phyloP scores from a whole-genome alignment of 2,797 vertebrate species.

The Harpagifer antarcticus region DNA sequence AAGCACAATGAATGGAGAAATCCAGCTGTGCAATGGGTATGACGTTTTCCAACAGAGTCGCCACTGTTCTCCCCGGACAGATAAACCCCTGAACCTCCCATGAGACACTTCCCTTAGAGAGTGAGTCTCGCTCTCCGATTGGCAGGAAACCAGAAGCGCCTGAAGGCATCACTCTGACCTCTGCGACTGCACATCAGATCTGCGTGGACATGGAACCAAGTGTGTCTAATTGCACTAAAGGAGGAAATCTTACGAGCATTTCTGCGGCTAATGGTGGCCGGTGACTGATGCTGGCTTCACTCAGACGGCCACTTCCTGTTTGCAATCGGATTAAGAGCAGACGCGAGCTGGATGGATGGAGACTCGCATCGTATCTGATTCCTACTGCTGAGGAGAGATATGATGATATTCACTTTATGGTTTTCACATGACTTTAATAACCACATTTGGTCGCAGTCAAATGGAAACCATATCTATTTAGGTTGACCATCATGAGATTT shows the following conservation, averaged over 20 bases:
- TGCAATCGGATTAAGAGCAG: slow-evolving; percentile 62
- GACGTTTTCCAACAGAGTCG: slow-evolving; percentile 36
- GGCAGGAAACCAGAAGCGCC: slow-evolving; percentile 62
- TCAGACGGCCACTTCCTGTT: slow-evolving; percentile 58
- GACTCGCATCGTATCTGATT: slow-evolving; percentile 33
- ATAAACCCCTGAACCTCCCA: slow-evolving; percentile 26
- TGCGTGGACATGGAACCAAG: slow-evolving; percentile 40
- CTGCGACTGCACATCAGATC: slow-evolving; percentile 49
- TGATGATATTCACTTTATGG: slow-evolving; percentile 49
- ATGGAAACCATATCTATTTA: slow-evolving; percentile 27
- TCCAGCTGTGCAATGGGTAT: not conserved
- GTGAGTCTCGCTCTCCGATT: slow-evolving; percentile 20
- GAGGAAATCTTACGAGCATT: slow-evolving; percentile 52
- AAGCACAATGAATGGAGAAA: slow-evolving; percentile 4
- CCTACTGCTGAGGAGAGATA: slow-evolving; percentile 23
- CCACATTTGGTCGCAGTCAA: slow-evolving; percentile 16
- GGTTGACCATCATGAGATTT: slow-evolving; percentile 9
- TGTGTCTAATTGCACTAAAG: slow-evolving; percentile 67
- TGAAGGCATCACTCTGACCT: slow-evolving; percentile 54
- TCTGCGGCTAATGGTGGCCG: slow-evolving; percentile 58
- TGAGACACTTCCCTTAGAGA: slow-evolving; percentile 20
- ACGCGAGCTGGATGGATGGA: slow-evolving; percentile 32
- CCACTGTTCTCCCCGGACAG: slow-evolving; percentile 38
- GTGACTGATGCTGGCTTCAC: slow-evolving; percentile 54
- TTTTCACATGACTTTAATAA: slow-evolving; percentile 46